Evolutionary conservation across 2,888 invertebrate species (phyloP).

Genomic region (Molorchus minor): DNA sequence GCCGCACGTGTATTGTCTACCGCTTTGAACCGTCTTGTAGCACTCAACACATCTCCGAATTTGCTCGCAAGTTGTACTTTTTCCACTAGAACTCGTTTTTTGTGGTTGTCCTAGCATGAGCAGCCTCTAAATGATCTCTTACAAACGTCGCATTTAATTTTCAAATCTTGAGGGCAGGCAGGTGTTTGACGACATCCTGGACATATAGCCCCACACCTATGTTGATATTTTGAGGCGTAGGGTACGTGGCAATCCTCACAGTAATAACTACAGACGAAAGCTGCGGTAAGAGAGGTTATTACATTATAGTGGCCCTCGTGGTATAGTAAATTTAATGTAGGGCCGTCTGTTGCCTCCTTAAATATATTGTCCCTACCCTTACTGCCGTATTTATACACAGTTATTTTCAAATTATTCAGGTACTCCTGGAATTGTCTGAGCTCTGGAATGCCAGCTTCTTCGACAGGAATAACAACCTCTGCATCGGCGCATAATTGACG

Average conservation of each 20-base stretch:
- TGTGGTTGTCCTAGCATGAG: no score
- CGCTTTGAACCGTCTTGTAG: slow-evolving; percentile 13
- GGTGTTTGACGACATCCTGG: slow-evolving; percentile 4
- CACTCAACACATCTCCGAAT: slow-evolving; percentile 15
- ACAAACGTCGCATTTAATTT: neutral
- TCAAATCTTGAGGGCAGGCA: neutral
- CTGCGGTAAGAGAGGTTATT: slow-evolving; percentile 26
- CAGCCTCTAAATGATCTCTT: neutral
- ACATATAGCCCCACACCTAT: slow-evolving; percentile 21
- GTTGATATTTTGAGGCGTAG: neutral
- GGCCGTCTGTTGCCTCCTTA: no score
- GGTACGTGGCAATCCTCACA: slow-evolving; percentile 22
- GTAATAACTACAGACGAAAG: slow-evolving; percentile 25
- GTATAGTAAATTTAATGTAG: slow-evolving; percentile 28
- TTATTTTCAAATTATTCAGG: no score
- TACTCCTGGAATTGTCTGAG: no score
- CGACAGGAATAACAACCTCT: no score
- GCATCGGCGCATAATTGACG: no score
- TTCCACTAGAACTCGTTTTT: no score
- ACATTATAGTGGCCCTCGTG: slow-evolving; percentile 22
- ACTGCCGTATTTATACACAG: no score
- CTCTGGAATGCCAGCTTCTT: no score
- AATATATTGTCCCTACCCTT: no score
- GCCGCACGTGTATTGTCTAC: slow-evolving; percentile 23
- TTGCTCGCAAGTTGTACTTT: no score